These are phyloP conservation scores for Prostheceraeus crozeri DNA, from an alignment of 2,888 invertebrate species.

Conservation along the genomic window DNA sequence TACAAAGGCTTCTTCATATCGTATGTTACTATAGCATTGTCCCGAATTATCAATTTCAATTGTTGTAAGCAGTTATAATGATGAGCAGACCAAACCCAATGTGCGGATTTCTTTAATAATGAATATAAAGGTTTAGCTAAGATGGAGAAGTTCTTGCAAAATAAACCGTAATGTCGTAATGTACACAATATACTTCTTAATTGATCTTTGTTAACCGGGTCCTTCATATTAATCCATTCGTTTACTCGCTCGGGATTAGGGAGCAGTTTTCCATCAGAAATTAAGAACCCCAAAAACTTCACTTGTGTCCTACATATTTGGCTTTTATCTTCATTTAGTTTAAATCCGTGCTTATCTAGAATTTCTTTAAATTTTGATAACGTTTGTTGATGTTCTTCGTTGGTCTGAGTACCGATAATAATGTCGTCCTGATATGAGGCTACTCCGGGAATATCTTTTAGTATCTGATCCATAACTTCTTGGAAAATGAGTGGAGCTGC, in stretches of 20 bases:
- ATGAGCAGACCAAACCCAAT: slow-evolving; percentile 41
- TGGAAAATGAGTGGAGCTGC: slow-evolving; percentile 14
- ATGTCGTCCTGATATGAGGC: slow-evolving; percentile 29
- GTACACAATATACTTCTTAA: slow-evolving; percentile 38
- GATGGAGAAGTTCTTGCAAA: slow-evolving; percentile 40
- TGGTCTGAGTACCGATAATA: neutral
- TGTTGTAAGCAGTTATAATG: slow-evolving; percentile 26
- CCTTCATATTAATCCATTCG: neutral
- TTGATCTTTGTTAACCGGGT: slow-evolving; percentile 18
- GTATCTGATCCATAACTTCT: slow-evolving; percentile 23
- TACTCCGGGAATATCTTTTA: neutral
- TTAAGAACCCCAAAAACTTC: slow-evolving; percentile 7
- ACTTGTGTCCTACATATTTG: slow-evolving; percentile 15
- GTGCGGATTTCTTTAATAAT: slow-evolving; percentile 38
- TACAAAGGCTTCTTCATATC: neutral
- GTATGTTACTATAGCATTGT: neutral
- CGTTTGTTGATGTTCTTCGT: slow-evolving; percentile 12
- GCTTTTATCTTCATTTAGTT: slow-evolving; percentile 27
- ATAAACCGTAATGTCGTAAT: slow-evolving; percentile 40
- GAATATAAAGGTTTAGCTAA: slow-evolving; percentile 40
- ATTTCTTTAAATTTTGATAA: slow-evolving; percentile 13
- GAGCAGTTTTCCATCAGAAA: slow-evolving; percentile 3
- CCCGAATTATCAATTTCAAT: neutral
- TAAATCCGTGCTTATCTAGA: neutral
- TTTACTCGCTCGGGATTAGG: slow-evolving; percentile 9